phyloP scores from a whole-genome alignment of 2,113 vertebrate species.

The Pteruthius melanotis region DNA sequence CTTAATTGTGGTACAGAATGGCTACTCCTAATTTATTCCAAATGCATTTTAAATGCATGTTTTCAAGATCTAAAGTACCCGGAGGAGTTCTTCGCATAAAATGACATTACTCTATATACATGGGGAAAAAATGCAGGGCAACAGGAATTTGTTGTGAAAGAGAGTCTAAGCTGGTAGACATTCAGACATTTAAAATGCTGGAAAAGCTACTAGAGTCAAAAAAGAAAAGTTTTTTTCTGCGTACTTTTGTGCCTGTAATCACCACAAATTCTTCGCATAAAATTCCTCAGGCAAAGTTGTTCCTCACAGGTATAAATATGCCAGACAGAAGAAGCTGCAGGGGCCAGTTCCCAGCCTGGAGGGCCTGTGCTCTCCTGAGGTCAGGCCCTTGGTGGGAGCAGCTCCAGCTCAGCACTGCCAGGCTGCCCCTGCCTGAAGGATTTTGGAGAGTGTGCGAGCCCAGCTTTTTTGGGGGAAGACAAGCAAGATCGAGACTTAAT shows the following conservation, averaged over 20 bases:
- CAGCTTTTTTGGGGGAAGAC: accelerated
- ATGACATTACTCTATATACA: background rate
- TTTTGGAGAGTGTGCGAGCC: background rate
- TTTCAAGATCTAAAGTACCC: background rate
- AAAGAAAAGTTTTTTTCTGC: background rate
- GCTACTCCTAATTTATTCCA: background rate
- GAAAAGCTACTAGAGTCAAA: background rate
- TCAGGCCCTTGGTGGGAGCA: background rate
- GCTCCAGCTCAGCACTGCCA: background rate
- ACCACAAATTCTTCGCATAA: background rate
- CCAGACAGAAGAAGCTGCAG: background rate
- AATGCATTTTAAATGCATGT: background rate
- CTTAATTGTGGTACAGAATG: background rate
- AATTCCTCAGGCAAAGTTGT: background rate
- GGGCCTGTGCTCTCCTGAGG: background rate
- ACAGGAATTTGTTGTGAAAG: background rate
- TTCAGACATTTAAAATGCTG: background rate
- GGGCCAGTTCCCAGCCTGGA: background rate
- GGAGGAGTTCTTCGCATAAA: background rate
- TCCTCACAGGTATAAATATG: background rate
- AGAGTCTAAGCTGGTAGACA: background rate
- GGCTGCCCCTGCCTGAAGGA: background rate
- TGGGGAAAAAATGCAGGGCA: background rate
- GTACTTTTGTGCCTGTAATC: background rate
- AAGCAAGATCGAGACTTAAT: background rate